These are phyloP conservation scores for Thryonomys swinderianus DNA, from an alignment of 2,113 vertebrate genomes.

Conservation along the genomic window DNA sequence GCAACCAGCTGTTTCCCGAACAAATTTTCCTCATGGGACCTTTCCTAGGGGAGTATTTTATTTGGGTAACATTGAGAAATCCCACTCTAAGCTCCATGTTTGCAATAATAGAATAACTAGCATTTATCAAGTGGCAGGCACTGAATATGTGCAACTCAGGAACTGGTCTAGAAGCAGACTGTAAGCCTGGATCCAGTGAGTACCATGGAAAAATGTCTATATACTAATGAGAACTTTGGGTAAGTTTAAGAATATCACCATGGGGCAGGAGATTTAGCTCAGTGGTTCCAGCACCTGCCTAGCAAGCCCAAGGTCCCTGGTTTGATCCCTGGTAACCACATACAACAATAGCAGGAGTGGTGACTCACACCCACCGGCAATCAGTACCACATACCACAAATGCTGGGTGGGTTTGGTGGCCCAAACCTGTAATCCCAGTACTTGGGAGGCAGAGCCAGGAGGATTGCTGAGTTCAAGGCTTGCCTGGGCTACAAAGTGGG, in stretches of 20 bases:
- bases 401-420: no score
- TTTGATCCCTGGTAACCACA: no score
- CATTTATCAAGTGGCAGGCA: neutral
- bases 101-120: constrained; percentile 1
- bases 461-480: no score
- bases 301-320: no score
- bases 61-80: constrained; percentile 31
- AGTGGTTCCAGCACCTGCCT: no score
- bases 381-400: no score
- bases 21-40: neutral
- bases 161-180: neutral
- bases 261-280: no score
- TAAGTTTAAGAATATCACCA: neutral
- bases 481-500: no score
- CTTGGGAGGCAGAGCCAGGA: no score
- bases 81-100: constrained; percentile 24
- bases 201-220: neutral
- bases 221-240: neutral
- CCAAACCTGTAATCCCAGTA: no score
- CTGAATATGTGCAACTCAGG: neutral
- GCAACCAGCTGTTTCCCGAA: constrained; percentile 8
- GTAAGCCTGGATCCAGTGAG: neutral
- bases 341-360: no score
- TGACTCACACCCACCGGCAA: no score
- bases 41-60: constrained; percentile 1